A percentile compares a stretch with the other conserved stretches of the same genome.
Evolutionary conservation across 2,797 vertebrate species (phyloP).

Genomic region (Anabacerthia variegaticeps): DNA sequence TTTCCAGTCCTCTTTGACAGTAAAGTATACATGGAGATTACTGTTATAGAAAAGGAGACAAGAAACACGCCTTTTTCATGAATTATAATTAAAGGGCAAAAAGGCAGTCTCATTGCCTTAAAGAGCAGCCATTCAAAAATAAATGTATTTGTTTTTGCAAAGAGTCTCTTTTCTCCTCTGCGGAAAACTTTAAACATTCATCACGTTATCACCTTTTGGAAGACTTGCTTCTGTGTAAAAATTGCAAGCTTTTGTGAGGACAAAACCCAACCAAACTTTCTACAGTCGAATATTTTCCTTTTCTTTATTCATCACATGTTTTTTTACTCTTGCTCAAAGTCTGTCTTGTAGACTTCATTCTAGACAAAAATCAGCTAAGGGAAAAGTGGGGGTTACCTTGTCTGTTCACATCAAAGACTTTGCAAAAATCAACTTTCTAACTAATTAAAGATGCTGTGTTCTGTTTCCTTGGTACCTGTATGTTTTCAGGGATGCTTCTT

Average conservation of each 20-base stretch:
- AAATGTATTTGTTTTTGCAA: not conserved
- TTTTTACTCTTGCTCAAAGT: not conserved
- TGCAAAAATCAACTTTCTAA: not conserved
- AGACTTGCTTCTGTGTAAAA: not conserved
- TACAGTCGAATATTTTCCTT: not conserved
- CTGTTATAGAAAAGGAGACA: not conserved
- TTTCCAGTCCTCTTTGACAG: not conserved
- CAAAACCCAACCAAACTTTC: not conserved
- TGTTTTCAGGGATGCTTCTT: not conserved
- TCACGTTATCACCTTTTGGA: not conserved
- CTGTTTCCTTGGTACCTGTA: not conserved
- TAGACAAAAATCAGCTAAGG: not conserved
- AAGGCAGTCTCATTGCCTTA: not conserved
- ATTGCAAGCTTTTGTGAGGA: not conserved
- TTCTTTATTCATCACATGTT: not conserved
- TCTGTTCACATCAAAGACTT: not conserved
- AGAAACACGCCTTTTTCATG: not conserved
- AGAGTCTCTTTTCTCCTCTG: not conserved
- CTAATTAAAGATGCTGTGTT: not conserved
- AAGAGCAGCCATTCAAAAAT: not conserved
- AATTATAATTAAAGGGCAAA: not conserved
- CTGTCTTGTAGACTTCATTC: not conserved
- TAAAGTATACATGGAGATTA: not conserved
- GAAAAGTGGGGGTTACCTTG: not conserved
- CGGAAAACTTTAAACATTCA: not conserved